These are phyloP conservation scores for Malthinus flaveolus DNA, from an alignment of 2,888 invertebrate genomes.

Conservation along the genomic window DNA sequence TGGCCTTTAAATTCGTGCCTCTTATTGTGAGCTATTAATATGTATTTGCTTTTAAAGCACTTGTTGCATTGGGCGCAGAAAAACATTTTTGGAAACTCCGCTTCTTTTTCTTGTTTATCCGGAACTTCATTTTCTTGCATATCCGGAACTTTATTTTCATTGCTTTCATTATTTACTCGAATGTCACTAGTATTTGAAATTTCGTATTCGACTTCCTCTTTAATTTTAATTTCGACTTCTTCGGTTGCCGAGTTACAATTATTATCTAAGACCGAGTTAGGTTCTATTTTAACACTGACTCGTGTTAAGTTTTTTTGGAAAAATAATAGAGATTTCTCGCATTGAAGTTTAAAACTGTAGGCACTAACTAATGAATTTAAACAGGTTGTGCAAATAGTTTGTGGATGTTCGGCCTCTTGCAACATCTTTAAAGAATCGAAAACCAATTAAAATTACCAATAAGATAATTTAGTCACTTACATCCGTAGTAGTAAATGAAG, in stretches of 20 bases:
- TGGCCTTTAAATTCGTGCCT: slow-evolving; percentile 40
- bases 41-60: slow-evolving; percentile 43
- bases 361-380: slow-evolving; percentile 36
- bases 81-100: slow-evolving; percentile 10
- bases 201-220: no score
- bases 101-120: no score
- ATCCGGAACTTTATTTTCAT: no score
- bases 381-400: slow-evolving; percentile 39
- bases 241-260: neutral
- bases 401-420: slow-evolving; percentile 15
- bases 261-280: neutral
- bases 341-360: slow-evolving; percentile 43
- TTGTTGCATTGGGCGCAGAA: slow-evolving; percentile 41
- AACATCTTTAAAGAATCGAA: slow-evolving; percentile 7
- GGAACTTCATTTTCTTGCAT: no score
- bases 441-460: neutral
- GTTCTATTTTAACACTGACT: neutral
- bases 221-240: no score
- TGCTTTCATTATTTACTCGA: no score
- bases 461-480: slow-evolving; percentile 10
- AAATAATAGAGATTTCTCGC: slow-evolving; percentile 32
- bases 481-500: slow-evolving; percentile 16
- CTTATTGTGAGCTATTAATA: slow-evolving; percentile 39
- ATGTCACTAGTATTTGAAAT: no score
- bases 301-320: slow-evolving; percentile 21